A percentile compares a stretch with the other conserved stretches of the same genome.
These are phyloP conservation scores for Tokudaia muenninki DNA, from an alignment of 2,797 vertebrate genomes.

Conservation along the genomic window DNA sequence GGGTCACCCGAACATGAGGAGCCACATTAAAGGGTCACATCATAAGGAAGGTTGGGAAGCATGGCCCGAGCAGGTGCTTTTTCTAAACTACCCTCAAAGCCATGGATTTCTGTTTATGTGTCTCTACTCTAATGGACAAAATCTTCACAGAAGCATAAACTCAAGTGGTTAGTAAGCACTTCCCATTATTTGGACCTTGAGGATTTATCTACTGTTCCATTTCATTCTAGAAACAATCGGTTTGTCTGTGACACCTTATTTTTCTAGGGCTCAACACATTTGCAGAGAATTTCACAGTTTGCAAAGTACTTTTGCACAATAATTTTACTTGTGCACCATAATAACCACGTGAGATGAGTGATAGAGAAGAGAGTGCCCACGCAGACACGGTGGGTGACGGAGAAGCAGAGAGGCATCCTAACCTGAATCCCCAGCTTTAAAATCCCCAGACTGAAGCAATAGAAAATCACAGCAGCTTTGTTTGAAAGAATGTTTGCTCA, in stretches of 20 bases:
- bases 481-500: constrained; percentile 9
- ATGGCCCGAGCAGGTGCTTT: not conserved
- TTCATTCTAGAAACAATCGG: not conserved
- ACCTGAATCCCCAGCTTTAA: not conserved
- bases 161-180: not conserved
- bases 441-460: not conserved
- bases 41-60: not conserved
- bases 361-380: not conserved
- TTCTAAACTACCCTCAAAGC: not conserved
- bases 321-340: not conserved
- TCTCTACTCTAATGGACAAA: not conserved
- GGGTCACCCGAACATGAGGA: not conserved
- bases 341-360: not conserved
- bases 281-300: not conserved
- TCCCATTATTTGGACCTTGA: not conserved
- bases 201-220: not conserved
- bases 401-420: not conserved
- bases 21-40: not conserved
- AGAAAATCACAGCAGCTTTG: not conserved
- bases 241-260: not conserved
- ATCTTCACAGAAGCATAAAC: not conserved
- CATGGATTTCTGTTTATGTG: not conserved
- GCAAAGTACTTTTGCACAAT: not conserved
- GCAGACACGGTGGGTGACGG: not conserved
- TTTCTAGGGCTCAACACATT: not conserved